Base-by-base conservation (phyloP, 1,140 invertebrate genomes). In the Heliconius himera region DNA sequence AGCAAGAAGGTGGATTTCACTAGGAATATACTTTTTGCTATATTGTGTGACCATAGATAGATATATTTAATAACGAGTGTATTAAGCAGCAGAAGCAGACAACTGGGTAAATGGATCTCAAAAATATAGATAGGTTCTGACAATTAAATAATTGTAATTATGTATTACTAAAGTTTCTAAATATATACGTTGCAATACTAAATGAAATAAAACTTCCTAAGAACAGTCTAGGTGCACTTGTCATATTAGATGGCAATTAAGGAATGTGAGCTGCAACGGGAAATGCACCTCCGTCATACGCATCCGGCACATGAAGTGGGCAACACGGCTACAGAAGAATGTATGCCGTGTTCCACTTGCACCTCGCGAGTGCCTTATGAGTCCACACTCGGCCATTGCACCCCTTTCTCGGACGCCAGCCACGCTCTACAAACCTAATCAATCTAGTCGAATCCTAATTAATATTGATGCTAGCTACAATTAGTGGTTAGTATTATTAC, bases 391-490 rank as follows among this genome's bases (percentile, higher is more conserved):
- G 93, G 91, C 89, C 93, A 88, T 91, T 94, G 91, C 91, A 93
- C 93, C 92, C 91, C 93, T 94, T 94, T 93, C 91, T 88, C 90
- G 89, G 84, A 90, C 86, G 84, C 82, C 85, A 89, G 90, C 89
- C 89, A 93, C 90, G 93, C 91, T 93, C 91, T 92, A 94, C 87
- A 92, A 94, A 93, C 85, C 85, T 85, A 87, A 88, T 89, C 87
- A 85, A 88, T 89, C 85, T 88, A 86, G 73, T 81, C 83, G 70
- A 77, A 88, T 88, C 82, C 83, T 85, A 81, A 91, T 90, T 81
- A 84, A 92, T 92, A 89, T 92, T 87, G 70, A 60, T 80, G 49
- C 56, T 22, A 36, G 36, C 41, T 11, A 41, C 41, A 70, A 76
- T 70, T 46, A 49, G 20, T 71, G 36, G 29, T 71, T 71, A 38